A percentile compares a stretch with the other conserved stretches of the same genome.
These are phyloP conservation scores for Anthoptus insignis DNA, from an alignment of 2,888 invertebrate genomes.

Conservation along the genomic window DNA sequence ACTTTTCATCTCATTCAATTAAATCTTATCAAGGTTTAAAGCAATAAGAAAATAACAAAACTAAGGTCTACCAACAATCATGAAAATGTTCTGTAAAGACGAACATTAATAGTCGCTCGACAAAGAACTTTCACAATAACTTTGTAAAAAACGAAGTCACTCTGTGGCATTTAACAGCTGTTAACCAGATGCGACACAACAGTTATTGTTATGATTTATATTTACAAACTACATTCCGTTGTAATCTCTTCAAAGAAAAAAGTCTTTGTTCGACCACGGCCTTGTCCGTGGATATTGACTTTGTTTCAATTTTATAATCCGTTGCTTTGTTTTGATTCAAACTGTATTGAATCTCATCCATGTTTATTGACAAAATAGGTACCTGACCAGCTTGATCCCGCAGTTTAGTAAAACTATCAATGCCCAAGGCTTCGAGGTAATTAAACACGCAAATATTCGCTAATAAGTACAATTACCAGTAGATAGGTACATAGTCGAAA, in stretches of 20 bases:
- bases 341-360: not conserved
- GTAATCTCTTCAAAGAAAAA: constrained; percentile 12
- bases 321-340: not conserved
- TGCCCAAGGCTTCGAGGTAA: no score
- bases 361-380: no score
- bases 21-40: not conserved
- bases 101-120: not conserved
- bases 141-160: constrained; percentile 33
- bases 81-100: not conserved
- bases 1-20: not conserved
- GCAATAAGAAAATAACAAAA: not conserved
- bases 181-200: constrained; percentile 45
- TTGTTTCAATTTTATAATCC: constrained; percentile 11
- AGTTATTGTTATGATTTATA: constrained; percentile 49
- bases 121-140: constrained; percentile 31
- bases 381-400: no score
- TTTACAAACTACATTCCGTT: constrained; percentile 13
- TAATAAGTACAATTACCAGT: no score
- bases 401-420: no score
- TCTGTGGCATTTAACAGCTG: constrained; percentile 42
- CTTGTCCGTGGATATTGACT: constrained; percentile 15
- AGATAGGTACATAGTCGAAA: no score
- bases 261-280: constrained; percentile 10
- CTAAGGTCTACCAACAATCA: not conserved
- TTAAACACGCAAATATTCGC: no score